Percentiles rank a stretch among this genome's conserved stretches.
phyloP scores from a whole-genome alignment of 1,140 invertebrate genomes.

The Trichonephila clavata region DNA sequence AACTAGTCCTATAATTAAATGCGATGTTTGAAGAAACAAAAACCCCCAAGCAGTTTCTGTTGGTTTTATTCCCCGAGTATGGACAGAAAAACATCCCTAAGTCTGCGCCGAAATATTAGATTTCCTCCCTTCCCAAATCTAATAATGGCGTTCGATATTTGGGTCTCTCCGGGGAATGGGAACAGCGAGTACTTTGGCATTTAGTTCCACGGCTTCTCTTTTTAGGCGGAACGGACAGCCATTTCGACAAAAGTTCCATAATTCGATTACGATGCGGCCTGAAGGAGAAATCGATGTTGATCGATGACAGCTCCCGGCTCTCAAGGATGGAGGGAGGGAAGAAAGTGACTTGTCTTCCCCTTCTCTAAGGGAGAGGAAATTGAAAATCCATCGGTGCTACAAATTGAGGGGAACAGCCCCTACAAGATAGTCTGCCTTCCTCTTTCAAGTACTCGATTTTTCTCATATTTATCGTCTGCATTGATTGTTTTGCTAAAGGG shows the following conservation, averaged over 20 bases:
- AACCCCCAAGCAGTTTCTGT: too few species aligned
- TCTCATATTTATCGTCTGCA: too few species aligned
- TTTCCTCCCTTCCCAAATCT: background rate
- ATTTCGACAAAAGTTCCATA: constrained; percentile 52
- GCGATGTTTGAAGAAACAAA: too few species aligned
- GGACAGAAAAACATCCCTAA: background rate
- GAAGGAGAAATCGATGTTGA: constrained; percentile 51
- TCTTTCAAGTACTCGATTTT: background rate
- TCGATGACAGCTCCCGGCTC: background rate
- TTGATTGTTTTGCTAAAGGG: too few species aligned
- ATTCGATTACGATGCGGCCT: constrained; percentile 56
- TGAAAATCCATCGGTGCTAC: background rate
- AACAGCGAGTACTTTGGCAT: background rate
- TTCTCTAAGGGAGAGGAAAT: background rate
- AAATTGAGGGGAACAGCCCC: background rate
- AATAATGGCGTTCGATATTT: background rate
- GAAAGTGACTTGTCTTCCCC: background rate
- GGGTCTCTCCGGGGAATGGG: background rate
- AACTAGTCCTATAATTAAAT: too few species aligned
- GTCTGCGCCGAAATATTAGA: background rate
- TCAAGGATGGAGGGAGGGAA: background rate
- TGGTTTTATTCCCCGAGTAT: background rate
- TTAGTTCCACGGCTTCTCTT: background rate
- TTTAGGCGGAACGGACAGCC: background rate
- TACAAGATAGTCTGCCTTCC: background rate